Percentiles rank a stretch among this genome's conserved stretches.
Conservation (phyloP, 1,140 invertebrate species). For the Drosophila kohkoa region DNA sequence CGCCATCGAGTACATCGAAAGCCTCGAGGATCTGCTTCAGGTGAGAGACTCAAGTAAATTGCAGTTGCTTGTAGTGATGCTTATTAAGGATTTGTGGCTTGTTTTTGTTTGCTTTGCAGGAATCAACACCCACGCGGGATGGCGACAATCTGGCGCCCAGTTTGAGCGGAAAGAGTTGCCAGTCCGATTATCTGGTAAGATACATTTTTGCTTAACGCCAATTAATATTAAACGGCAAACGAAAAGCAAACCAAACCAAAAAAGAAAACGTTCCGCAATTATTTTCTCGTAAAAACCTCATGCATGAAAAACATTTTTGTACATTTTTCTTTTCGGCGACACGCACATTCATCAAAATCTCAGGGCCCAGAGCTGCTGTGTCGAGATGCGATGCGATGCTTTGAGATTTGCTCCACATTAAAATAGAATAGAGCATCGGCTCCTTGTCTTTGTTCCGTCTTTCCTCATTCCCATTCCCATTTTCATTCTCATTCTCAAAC, state of each 20-base stretch:
- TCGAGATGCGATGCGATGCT: neutral
- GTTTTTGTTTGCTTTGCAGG: slow-evolving; percentile 45
- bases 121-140: slow-evolving; percentile 73
- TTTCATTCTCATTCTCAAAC: neutral
- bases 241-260: neutral
- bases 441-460: slow-evolving; percentile 12
- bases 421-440: slow-evolving; percentile 65
- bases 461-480: slow-evolving; percentile 11
- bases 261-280: slow-evolving; percentile 76
- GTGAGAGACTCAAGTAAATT: slow-evolving; percentile 67
- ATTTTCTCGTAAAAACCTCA: slow-evolving; percentile 83
- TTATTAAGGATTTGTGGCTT: neutral
- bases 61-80: too few relatives aligned
- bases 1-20: slow-evolving; percentile 99
- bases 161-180: slow-evolving; percentile 76
- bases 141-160: slow-evolving; percentile 77
- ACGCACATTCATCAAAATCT: slow-evolving; percentile 81
- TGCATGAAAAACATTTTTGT: slow-evolving; percentile 77
- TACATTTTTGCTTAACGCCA: slow-evolving; percentile 57
- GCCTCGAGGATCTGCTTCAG: slow-evolving; percentile 93
- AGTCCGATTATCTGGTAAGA: slow-evolving; percentile 84
- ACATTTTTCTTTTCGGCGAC: slow-evolving; percentile 80
- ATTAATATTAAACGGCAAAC: slow-evolving; percentile 65
- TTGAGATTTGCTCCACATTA: slow-evolving; percentile 45
- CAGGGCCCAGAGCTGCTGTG: slow-evolving; percentile 46